Conservation (phyloP, 2,888 invertebrate genomes). For the Lamellibrachia satsuma region DNA sequence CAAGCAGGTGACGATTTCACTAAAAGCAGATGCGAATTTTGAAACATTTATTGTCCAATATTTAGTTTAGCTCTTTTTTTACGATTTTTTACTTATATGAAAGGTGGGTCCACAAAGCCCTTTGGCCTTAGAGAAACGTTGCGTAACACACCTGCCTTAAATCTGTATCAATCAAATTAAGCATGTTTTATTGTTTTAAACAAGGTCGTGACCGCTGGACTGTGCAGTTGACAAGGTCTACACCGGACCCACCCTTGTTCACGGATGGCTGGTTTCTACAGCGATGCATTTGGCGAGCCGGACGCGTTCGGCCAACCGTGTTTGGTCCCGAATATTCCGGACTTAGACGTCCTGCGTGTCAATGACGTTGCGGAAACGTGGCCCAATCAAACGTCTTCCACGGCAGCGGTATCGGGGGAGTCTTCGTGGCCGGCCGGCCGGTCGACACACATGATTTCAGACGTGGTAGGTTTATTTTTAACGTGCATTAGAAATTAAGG, state of each 20-base stretch:
- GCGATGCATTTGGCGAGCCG: background rate
- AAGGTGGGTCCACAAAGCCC: background rate
- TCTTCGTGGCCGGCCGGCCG: background rate
- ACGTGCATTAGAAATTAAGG: no score
- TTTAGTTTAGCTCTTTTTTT: no score
- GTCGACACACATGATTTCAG: background rate
- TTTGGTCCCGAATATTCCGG: background rate
- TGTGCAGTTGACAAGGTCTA: background rate
- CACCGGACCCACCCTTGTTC: background rate
- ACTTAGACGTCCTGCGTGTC: background rate
- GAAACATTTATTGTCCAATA: no score
- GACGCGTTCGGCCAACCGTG: background rate
- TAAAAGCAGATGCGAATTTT: no score
- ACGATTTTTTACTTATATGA: background rate
- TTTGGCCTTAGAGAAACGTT: background rate
- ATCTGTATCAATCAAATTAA: no score
- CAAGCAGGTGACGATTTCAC: no score
- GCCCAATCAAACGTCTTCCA: background rate
- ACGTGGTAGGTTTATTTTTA: background rate
- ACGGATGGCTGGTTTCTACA: background rate
- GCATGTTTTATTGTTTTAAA: background rate
- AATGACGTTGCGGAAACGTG: background rate
- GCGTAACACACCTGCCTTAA: no score
- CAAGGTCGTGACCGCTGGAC: background rate
- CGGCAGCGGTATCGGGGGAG: background rate